These are phyloP conservation scores for Drosophila albomicans DNA, from an alignment of 1,140 invertebrate genomes.

Conservation along the genomic window DNA sequence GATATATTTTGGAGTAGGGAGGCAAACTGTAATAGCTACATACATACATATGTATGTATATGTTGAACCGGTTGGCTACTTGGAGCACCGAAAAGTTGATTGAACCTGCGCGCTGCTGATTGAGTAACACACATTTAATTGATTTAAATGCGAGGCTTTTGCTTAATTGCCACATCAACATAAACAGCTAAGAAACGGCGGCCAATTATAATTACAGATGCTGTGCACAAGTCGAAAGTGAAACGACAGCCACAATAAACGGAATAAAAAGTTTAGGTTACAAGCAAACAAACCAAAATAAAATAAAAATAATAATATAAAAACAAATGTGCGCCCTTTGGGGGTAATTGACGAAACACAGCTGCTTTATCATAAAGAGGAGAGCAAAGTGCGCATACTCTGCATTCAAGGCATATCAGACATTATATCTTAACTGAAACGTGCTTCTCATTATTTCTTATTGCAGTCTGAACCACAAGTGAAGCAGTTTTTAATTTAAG, in stretches of 20 bases:
- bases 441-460: no score
- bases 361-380: background rate
- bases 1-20: background rate
- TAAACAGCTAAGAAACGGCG: constrained; percentile 51
- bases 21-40: background rate
- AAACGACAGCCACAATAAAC: constrained; percentile 25
- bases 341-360: constrained; percentile 1
- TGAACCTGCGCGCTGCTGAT: constrained; percentile 57
- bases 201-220: constrained; percentile 54
- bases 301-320: constrained; percentile 1
- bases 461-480: no score
- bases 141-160: constrained; percentile 68
- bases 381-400: constrained; percentile 6
- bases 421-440: no score
- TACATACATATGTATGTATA: background rate
- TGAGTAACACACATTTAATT: constrained; percentile 67
- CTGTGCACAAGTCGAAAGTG: constrained; percentile 46
- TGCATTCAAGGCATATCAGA: background rate
- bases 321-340: constrained; percentile 40
- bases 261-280: constrained; percentile 3
- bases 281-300: background rate
- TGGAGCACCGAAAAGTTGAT: constrained; percentile 61
- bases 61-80: constrained; percentile 58
- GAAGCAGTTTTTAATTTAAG: no score
- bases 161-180: constrained; percentile 66